Percentiles rank a stretch among this genome's conserved stretches.
These are phyloP conservation scores for Drosophila fuyamai DNA, from an alignment of 1,140 invertebrate species.

Conservation along the genomic window DNA sequence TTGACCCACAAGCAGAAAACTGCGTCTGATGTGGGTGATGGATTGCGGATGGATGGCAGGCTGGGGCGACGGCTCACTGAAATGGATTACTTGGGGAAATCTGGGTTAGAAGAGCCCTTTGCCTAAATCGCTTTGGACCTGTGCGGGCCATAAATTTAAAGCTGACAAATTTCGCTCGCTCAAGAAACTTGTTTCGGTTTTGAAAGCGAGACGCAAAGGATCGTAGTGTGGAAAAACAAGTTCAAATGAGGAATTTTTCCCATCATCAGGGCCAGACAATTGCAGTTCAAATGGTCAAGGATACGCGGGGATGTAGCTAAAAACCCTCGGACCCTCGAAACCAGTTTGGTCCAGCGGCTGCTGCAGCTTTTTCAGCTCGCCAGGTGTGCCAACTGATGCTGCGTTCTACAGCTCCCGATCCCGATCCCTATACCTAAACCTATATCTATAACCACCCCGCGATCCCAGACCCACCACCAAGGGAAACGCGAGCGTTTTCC, in stretches of 20 bases:
- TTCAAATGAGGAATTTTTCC: slow-evolving; percentile 67
- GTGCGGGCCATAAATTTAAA: slow-evolving; percentile 50
- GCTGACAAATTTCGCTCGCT: slow-evolving; percentile 46
- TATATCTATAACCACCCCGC: slow-evolving; percentile 46
- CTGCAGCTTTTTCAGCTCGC: slow-evolving; percentile 56
- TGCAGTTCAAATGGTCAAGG: slow-evolving; percentile 84
- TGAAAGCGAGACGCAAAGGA: neutral
- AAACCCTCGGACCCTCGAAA: slow-evolving; percentile 33
- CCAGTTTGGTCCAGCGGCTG: slow-evolving; percentile 71
- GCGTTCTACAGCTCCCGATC: slow-evolving; percentile 14
- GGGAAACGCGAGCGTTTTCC: slow-evolving; percentile 62
- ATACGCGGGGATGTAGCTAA: slow-evolving; percentile 50
- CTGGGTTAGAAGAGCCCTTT: slow-evolving; percentile 15
- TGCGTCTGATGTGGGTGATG: slow-evolving; percentile 34
- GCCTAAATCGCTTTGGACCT: slow-evolving; percentile 33
- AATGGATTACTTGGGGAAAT: slow-evolving; percentile 28
- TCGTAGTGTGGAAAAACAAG: slow-evolving; percentile 37
- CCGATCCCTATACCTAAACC: slow-evolving; percentile 23
- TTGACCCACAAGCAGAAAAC: slow-evolving; percentile 62
- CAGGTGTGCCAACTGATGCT: slow-evolving; percentile 72
- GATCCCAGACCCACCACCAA: slow-evolving; percentile 62
- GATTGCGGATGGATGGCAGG: slow-evolving; percentile 6
- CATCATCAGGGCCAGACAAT: slow-evolving; percentile 67
- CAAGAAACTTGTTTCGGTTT: slow-evolving; percentile 43
- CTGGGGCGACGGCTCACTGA: slow-evolving; percentile 4